A percentile compares a stretch with the other conserved stretches of the same genome.
phyloP scores from a whole-genome alignment of 2,113 vertebrate species.

The Catharus fuscescens region DNA sequence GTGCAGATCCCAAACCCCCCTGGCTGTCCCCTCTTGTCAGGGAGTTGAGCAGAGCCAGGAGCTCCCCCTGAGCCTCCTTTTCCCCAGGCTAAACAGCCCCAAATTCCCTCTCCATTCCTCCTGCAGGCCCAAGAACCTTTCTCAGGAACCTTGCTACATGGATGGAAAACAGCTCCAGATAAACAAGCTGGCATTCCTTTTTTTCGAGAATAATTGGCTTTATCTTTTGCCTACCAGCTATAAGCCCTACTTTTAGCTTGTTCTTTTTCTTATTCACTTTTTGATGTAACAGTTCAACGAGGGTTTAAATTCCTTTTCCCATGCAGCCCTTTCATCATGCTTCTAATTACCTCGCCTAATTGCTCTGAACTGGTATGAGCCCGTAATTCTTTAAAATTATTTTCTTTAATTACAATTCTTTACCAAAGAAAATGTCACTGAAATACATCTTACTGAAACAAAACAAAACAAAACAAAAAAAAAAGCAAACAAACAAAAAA shows the following conservation, averaged over 20 bases:
- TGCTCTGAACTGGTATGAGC: slow-evolving; percentile 66
- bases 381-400: slow-evolving; percentile 55
- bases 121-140: neutral
- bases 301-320: slow-evolving; percentile 70
- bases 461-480: neutral
- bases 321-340: slow-evolving; percentile 68
- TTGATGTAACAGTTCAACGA: slow-evolving; percentile 72
- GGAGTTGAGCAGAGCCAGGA: neutral
- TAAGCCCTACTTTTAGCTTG: slow-evolving; percentile 66
- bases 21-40: neutral
- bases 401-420: slow-evolving; percentile 74
- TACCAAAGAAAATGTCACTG: slow-evolving; percentile 25
- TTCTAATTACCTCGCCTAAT: slow-evolving; percentile 78
- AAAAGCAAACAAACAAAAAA: too few relatives aligned
- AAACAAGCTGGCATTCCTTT: slow-evolving; percentile 2
- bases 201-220: slow-evolving; percentile 50
- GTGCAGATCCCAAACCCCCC: neutral
- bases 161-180: slow-evolving; percentile 25
- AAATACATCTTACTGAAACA: slow-evolving; percentile 21
- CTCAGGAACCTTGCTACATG: neutral
- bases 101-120: neutral
- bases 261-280: slow-evolving; percentile 63
- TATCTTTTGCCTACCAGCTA: slow-evolving; percentile 64
- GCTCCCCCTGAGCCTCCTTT: neutral
- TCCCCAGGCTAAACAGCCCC: neutral